phyloP scores from a whole-genome alignment of 2,113 vertebrate species.

The Saguinus midas region DNA sequence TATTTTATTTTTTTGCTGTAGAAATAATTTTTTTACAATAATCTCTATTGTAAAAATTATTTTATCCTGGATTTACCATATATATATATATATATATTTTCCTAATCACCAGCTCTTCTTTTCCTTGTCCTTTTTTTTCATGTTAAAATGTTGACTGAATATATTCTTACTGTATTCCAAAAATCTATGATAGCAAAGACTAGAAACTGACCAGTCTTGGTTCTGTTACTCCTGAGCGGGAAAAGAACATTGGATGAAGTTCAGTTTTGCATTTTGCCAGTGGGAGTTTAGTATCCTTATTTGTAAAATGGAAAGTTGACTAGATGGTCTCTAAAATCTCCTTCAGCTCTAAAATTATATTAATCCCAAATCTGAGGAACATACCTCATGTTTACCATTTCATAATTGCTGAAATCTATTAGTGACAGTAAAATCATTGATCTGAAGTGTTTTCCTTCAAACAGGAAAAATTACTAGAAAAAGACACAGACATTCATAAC shows the following conservation, averaged over 20 bases:
- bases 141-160: constrained; percentile 1
- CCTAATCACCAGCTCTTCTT: background rate
- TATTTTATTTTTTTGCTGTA: constrained; percentile 27
- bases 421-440: constrained; percentile 35
- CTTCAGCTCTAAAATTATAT: constrained; percentile 36
- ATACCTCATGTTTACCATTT: constrained; percentile 24
- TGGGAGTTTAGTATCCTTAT: constrained; percentile 35
- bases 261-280: constrained; percentile 43
- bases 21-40: constrained; percentile 13
- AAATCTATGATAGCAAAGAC: background rate
- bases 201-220: constrained; percentile 16
- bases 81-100: background rate
- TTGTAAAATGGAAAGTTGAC: background rate
- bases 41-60: constrained; percentile 5
- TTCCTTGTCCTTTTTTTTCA: background rate
- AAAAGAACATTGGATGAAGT: constrained; percentile 16
- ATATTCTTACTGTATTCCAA: constrained; percentile 25
- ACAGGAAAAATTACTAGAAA: constrained; percentile 39
- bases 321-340: constrained; percentile 40
- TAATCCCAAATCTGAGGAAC: background rate
- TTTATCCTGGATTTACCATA: background rate
- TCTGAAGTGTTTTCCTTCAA: constrained; percentile 44
- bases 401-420: background rate
- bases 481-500: constrained; percentile 27
- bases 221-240: constrained; percentile 20